phyloP scores from a whole-genome alignment of 2,797 vertebrate species.

The Siniperca scherzeri region DNA sequence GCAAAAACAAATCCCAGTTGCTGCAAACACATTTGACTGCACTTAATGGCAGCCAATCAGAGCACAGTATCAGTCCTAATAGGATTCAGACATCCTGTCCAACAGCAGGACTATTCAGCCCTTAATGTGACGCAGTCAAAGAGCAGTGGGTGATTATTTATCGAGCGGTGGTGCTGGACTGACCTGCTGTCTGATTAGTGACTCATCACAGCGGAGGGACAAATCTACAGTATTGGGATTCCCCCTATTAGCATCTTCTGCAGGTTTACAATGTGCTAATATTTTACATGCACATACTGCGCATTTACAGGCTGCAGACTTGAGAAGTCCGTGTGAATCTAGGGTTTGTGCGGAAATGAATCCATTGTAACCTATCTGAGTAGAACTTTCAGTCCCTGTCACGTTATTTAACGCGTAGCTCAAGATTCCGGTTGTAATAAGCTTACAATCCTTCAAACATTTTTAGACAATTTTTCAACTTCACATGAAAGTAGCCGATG shows the following conservation, averaged over 20 bases:
- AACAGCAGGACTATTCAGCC: background rate
- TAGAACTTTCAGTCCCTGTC: too few relatives aligned
- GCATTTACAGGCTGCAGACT: background rate
- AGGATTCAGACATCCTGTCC: conserved; percentile 1
- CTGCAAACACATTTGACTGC: background rate
- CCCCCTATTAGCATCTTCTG: background rate
- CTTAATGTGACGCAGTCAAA: conserved; percentile 5
- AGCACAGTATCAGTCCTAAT: background rate
- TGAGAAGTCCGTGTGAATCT: background rate
- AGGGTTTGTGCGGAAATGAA: background rate
- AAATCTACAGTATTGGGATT: conserved; percentile 3
- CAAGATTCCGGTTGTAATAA: background rate
- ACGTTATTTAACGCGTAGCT: background rate
- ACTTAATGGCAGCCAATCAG: conserved; percentile 1
- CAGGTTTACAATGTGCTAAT: background rate
- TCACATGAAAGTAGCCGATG: background rate
- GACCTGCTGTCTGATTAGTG: conserved; percentile 16
- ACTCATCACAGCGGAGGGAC: background rate
- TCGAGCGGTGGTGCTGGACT: conserved; percentile 17
- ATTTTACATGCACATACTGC: background rate
- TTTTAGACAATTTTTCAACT: background rate
- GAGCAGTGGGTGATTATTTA: conserved; percentile 9
- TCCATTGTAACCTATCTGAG: background rate
- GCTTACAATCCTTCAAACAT: background rate
- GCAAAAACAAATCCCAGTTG: background rate